These are phyloP conservation scores for Philereme vetulata DNA, from an alignment of 2,888 invertebrate genomes.

Conservation along the genomic window DNA sequence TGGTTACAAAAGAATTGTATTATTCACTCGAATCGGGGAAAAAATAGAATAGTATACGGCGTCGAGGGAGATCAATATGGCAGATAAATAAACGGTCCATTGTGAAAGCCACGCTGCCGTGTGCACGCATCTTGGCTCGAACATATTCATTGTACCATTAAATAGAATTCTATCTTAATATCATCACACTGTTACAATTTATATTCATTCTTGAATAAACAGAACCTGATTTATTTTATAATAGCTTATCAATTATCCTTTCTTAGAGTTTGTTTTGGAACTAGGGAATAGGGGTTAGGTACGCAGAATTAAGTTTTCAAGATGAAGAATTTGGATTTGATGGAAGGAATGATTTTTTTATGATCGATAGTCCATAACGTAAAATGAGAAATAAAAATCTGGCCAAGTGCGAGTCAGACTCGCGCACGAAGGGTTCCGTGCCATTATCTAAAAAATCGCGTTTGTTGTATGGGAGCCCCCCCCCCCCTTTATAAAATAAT, in stretches of 20 bases:
- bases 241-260: neutral
- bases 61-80: slow-evolving; percentile 69
- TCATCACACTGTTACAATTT: slow-evolving; percentile 1
- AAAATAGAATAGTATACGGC: slow-evolving; percentile 58
- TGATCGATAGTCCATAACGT: too few relatives aligned
- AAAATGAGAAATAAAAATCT: too few relatives aligned
- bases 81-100: slow-evolving; percentile 72
- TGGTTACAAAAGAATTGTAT: slow-evolving; percentile 69
- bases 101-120: slow-evolving; percentile 57
- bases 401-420: too few relatives aligned
- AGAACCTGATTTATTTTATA: slow-evolving; percentile 4
- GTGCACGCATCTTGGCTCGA: slow-evolving; percentile 34
- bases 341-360: too few relatives aligned
- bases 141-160: slow-evolving; percentile 12
- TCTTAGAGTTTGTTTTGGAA: too few relatives aligned
- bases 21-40: slow-evolving; percentile 58
- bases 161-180: slow-evolving; percentile 10
- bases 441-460: too few relatives aligned
- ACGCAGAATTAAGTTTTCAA: too few relatives aligned
- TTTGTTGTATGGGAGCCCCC: too few relatives aligned
- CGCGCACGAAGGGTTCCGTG: too few relatives aligned
- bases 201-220: neutral
- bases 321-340: too few relatives aligned
- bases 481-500: too few relatives aligned
- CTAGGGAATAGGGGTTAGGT: too few relatives aligned